A percentile compares a stretch with the other conserved stretches of the same genome.
Conservation (phyloP, 1,140 invertebrate species). For the Dendroctonus ponderosae region DNA sequence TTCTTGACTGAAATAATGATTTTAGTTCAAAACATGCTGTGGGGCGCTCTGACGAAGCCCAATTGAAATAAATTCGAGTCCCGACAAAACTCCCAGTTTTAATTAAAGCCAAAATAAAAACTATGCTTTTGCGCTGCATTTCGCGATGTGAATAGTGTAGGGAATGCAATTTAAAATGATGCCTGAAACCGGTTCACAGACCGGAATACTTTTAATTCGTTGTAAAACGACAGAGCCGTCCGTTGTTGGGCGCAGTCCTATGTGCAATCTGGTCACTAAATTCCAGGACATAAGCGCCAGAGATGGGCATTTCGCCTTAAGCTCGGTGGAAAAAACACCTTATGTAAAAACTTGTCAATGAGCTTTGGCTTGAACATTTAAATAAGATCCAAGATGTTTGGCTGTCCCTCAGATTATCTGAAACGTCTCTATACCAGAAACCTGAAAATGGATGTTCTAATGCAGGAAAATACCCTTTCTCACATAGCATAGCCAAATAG, state of each 20-base stretch:
- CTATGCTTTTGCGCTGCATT: slow-evolving; percentile 23
- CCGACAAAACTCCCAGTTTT: slow-evolving; percentile 16
- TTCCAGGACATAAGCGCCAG: not conserved
- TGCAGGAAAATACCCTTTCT: too few species aligned
- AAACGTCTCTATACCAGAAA: too few species aligned
- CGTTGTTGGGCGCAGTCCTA: slow-evolving; percentile 17
- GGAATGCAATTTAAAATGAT: slow-evolving; percentile 34
- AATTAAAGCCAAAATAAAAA: slow-evolving; percentile 22
- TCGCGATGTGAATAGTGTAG: slow-evolving; percentile 32
- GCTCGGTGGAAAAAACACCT: too few species aligned
- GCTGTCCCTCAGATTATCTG: too few species aligned
- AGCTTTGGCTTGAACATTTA: too few species aligned
- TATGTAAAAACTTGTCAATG: too few species aligned
- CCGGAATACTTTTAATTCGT: slow-evolving; percentile 22
- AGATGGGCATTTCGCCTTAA: too few species aligned
- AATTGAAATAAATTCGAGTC: slow-evolving; percentile 3
- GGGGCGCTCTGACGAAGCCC: not conserved
- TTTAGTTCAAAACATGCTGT: not conserved
- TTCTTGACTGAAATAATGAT: not conserved
- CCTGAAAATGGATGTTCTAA: too few species aligned
- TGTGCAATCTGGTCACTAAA: slow-evolving; percentile 23
- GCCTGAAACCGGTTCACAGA: slow-evolving; percentile 28
- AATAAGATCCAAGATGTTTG: too few species aligned
- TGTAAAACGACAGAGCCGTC: slow-evolving; percentile 17
- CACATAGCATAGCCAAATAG: too few species aligned